phyloP scores from a whole-genome alignment of 1,140 invertebrate species.

The Papilio helenus region DNA sequence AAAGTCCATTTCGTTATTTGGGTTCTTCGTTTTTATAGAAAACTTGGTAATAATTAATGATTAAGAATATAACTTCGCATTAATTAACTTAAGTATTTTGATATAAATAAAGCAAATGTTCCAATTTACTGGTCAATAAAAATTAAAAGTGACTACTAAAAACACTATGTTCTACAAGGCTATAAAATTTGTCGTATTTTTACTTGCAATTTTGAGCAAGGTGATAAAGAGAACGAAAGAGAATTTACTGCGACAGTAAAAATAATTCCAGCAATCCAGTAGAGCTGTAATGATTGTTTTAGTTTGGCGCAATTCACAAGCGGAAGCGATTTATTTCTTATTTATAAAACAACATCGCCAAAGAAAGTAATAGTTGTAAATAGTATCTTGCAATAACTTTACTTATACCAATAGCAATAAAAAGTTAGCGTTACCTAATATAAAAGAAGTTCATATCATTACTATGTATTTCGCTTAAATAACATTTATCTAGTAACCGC shows the following conservation, averaged over 20 bases:
- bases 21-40: not conserved
- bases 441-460: not conserved
- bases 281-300: constrained; percentile 47
- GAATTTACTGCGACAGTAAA: constrained; percentile 49
- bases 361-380: not conserved
- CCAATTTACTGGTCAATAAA: not conserved
- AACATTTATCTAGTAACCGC: not conserved
- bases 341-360: not conserved
- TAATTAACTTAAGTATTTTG: not conserved
- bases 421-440: not conserved
- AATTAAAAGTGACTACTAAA: not conserved
- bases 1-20: constrained; percentile 23
- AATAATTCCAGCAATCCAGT: constrained; percentile 48
- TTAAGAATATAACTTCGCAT: not conserved
- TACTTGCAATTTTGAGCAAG: constrained; percentile 38
- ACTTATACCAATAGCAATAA: too few relatives aligned
- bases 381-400: too few relatives aligned
- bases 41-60: not conserved
- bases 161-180: not conserved
- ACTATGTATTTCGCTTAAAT: not conserved
- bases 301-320: constrained; percentile 32
- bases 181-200: constrained; percentile 20
- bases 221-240: constrained; percentile 39
- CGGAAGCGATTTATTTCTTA: constrained; percentile 13
- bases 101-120: not conserved